Evolutionary conservation across 2,113 vertebrate species (phyloP).

Genomic region (Ceyx margarethae): DNA sequence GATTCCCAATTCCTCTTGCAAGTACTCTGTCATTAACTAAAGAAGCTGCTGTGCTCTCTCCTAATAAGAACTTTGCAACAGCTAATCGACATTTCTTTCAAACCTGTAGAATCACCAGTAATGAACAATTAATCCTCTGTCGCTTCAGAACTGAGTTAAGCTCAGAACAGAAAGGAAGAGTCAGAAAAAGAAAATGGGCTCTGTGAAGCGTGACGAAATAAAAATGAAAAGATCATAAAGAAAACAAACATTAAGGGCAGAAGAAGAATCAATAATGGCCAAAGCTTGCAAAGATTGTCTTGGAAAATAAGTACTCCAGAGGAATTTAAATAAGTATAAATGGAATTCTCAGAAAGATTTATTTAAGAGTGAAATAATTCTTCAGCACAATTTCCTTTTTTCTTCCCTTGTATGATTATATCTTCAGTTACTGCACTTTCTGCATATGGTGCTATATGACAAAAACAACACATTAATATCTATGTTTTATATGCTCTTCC

Average conservation of each 20-base stretch:
- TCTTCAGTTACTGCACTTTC: background rate
- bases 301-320: constrained; percentile 42
- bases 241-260: constrained; percentile 52
- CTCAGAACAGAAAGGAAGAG: constrained; percentile 19
- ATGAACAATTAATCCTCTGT: constrained; percentile 45
- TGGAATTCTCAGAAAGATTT: constrained; percentile 27
- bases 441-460: background rate
- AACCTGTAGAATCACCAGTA: constrained; percentile 30
- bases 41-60: background rate
- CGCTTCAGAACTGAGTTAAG: constrained; percentile 9
- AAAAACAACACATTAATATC: background rate
- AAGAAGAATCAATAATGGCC: constrained; percentile 53
- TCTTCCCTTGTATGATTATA: background rate
- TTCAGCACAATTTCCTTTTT: background rate
- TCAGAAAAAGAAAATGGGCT: constrained; percentile 47
- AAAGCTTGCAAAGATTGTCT: constrained; percentile 18
- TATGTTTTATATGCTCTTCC: background rate
- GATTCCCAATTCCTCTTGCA: background rate
- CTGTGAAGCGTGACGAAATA: constrained; percentile 57
- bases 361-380: constrained; percentile 20
- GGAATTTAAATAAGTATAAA: constrained; percentile 51
- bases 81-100: constrained; percentile 37
- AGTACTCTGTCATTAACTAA: background rate
- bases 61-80: constrained; percentile 21
- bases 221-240: constrained; percentile 57